These are phyloP conservation scores for Poecilobothrus nobilitatus DNA, from an alignment of 2,888 invertebrate genomes.

Conservation along the genomic window DNA sequence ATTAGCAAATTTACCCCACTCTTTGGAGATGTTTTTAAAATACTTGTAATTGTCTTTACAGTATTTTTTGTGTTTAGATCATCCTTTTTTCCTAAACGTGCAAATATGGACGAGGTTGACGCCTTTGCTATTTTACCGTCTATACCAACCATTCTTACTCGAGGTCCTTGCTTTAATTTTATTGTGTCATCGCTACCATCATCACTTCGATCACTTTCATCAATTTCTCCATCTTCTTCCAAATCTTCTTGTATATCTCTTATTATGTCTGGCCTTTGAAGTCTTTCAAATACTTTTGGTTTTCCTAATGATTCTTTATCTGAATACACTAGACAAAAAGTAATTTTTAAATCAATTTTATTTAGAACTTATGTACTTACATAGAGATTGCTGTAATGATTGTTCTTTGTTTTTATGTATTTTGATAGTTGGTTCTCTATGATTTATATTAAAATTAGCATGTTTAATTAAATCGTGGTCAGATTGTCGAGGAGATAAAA, in stretches of 20 bases:
- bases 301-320: constrained; percentile 34
- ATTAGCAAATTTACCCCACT: background rate
- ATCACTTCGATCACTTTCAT: constrained; percentile 22
- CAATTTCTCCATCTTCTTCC: background rate
- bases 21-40: constrained; percentile 32
- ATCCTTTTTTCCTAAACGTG: constrained; percentile 37
- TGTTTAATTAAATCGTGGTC: background rate
- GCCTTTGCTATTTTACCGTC: constrained; percentile 21
- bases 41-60: constrained; percentile 31
- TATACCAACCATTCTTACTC: constrained; percentile 31
- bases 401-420: background rate
- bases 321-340: constrained; percentile 35
- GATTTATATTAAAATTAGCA: background rate
- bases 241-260: constrained; percentile 22
- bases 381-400: background rate
- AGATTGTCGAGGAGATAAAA: background rate
- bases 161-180: constrained; percentile 25
- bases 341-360: background rate
- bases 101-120: constrained; percentile 37
- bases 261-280: constrained; percentile 19
- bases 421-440: background rate
- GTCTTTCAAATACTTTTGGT: constrained; percentile 35
- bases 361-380: background rate
- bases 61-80: constrained; percentile 19
- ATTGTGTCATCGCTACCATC: constrained; percentile 25